Evolutionary conservation across 2,888 invertebrate genomes (phyloP).

Genomic region (Blastobasis adustella): DNA sequence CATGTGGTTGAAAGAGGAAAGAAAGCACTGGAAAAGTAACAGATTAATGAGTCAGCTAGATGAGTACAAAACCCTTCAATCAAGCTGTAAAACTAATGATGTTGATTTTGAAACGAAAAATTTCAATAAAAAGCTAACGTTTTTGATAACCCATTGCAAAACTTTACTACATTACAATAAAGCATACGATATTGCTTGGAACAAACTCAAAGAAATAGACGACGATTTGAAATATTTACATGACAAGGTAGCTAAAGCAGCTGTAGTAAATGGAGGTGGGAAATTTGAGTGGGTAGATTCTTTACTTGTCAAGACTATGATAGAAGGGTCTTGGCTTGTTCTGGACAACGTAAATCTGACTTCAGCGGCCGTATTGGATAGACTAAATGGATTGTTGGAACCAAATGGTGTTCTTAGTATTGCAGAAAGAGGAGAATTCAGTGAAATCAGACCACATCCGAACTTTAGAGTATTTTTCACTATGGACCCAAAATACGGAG

Average conservation of each 20-base stretch:
- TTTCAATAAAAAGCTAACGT: conserved; percentile 44
- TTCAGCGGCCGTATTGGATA: conserved; percentile 96
- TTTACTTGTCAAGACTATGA: conserved; percentile 87
- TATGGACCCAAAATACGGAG: conserved; percentile 96
- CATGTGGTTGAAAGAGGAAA: conserved; percentile 42
- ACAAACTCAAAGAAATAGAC: conserved; percentile 35
- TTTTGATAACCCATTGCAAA: conserved; percentile 39
- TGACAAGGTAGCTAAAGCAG: conserved; percentile 61
- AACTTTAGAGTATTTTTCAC: conserved; percentile 96
- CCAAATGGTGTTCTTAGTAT: conserved; percentile 91
- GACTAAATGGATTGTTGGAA: conserved; percentile 96
- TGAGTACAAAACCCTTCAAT: conserved; percentile 39
- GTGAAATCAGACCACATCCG: conserved; percentile 87
- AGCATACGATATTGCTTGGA: conserved; percentile 14
- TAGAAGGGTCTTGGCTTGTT: conserved; percentile 88
- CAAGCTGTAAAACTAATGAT: conserved; percentile 19
- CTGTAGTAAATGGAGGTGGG: conserved; percentile 86
- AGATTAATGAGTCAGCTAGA: conserved; percentile 42
- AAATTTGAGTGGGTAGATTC: conserved; percentile 96
- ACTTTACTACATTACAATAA: conserved; percentile 28
- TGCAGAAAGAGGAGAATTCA: conserved; percentile 92
- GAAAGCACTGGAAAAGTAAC: conserved; percentile 35
- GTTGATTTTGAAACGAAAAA: conserved; percentile 27
- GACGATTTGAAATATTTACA: conserved; percentile 49
- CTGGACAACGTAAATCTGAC: conserved; percentile 96